These are phyloP conservation scores for Trissoscelio sp. DNA, from an alignment of 2,888 invertebrate genomes.

Conservation along the genomic window DNA sequence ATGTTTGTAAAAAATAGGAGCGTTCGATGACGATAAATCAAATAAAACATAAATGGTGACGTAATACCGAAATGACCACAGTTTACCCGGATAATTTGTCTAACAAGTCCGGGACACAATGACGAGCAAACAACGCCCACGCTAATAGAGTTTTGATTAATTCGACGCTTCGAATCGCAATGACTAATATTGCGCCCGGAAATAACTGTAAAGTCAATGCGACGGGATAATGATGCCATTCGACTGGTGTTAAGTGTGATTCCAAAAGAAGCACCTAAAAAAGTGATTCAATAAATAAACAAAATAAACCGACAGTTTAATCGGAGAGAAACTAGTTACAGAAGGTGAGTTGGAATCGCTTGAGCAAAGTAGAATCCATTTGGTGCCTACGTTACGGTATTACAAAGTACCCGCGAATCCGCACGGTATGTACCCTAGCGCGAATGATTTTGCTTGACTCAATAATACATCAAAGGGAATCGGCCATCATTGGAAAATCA, in stretches of 20 bases:
- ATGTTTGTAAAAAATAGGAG: no score
- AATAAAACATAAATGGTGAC: constrained; percentile 24
- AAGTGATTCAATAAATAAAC: neutral
- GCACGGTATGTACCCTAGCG: constrained; percentile 31
- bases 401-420: constrained; percentile 34
- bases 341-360: neutral
- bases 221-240: neutral
- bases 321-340: neutral
- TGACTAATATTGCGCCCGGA: constrained; percentile 32
- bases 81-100: constrained; percentile 48
- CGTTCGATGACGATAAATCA: constrained; percentile 37
- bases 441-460: constrained; percentile 64
- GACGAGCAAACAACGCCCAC: constrained; percentile 26
- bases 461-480: constrained; percentile 66
- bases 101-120: constrained; percentile 15
- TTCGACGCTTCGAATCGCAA: constrained; percentile 15
- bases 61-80: constrained; percentile 38
- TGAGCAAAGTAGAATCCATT: constrained; percentile 27
- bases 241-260: no score
- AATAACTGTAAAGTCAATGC: constrained; percentile 25
- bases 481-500: constrained; percentile 66
- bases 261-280: neutral
- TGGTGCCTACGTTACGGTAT: constrained; percentile 33
- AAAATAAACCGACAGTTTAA: neutral
- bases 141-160: constrained; percentile 51